Percentiles rank a stretch among this genome's conserved stretches.
These are phyloP conservation scores for Lomographa bimaculata DNA, from an alignment of 2,888 invertebrate species.

Conservation along the genomic window DNA sequence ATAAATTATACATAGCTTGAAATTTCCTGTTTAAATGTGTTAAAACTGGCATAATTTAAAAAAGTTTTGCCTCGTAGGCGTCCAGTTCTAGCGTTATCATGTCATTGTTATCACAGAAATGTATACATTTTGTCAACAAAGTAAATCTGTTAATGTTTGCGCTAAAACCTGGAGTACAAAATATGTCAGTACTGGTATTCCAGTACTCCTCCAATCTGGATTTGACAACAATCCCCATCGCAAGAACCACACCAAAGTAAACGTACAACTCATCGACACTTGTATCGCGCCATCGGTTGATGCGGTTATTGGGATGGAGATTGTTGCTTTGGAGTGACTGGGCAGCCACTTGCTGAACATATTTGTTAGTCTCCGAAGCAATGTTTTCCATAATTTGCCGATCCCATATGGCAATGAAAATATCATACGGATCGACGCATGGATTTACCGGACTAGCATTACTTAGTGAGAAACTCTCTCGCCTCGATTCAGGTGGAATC, in stretches of 20 bases:
- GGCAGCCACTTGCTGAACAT: slow-evolving; percentile 36
- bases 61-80: slow-evolving; percentile 6
- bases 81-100: slow-evolving; percentile 1
- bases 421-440: slow-evolving; percentile 29
- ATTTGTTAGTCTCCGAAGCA: slow-evolving; percentile 35
- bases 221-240: slow-evolving; percentile 35
- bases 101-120: slow-evolving; percentile 10
- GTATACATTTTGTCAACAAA: slow-evolving; percentile 8
- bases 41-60: slow-evolving; percentile 8
- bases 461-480: slow-evolving; percentile 25
- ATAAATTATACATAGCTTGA: slow-evolving; percentile 17
- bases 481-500: slow-evolving; percentile 22
- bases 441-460: slow-evolving; percentile 31
- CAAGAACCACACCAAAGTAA: slow-evolving; percentile 32
- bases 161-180: slow-evolving; percentile 12
- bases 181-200: slow-evolving; percentile 26
- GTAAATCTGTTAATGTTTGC: slow-evolving; percentile 10
- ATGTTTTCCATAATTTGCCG: slow-evolving; percentile 36
- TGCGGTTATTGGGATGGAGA: slow-evolving; percentile 15
- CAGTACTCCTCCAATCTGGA: slow-evolving; percentile 34
- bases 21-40: slow-evolving; percentile 12
- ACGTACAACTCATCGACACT: slow-evolving; percentile 27
- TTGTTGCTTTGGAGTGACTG: slow-evolving; percentile 3
- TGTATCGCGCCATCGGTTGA: slow-evolving; percentile 14
- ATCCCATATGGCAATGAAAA: slow-evolving; percentile 40